These are phyloP conservation scores for Physocephala rufipes DNA, from an alignment of 2,888 invertebrate species.

Conservation along the genomic window DNA sequence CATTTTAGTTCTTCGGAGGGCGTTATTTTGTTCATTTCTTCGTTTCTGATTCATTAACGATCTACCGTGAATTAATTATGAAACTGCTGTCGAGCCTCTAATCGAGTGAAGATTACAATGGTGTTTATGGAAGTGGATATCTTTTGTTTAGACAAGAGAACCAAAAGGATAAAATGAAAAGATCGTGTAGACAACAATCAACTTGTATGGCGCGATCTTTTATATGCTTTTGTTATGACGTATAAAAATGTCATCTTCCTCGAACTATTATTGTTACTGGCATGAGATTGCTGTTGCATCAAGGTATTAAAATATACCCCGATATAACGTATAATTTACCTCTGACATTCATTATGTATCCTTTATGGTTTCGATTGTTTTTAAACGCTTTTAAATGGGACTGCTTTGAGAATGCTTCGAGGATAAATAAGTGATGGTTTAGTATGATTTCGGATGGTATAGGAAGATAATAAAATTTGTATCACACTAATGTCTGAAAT, in stretches of 20 bases:
- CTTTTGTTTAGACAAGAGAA: no score
- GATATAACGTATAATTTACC: slow-evolving; percentile 24
- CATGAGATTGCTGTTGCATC: neutral
- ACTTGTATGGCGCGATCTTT: no score
- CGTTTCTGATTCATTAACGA: no score
- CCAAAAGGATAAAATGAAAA: no score
- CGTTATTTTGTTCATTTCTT: no score
- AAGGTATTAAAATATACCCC: no score
- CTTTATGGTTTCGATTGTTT: neutral
- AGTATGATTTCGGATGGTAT: neutral
- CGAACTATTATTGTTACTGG: neutral
- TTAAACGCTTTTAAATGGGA: no score
- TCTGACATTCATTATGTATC: neutral
- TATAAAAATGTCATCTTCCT: neutral
- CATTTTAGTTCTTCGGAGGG: no score
- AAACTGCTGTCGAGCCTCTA: no score
- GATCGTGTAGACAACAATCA: neutral
- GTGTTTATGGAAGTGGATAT: neutral
- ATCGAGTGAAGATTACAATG: neutral
- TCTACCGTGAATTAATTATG: no score
- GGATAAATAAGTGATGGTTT: neutral
- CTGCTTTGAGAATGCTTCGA: no score
- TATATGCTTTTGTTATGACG: neutral
- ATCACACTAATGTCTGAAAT: neutral
- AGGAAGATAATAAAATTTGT: slow-evolving; percentile 6